Percentiles rank a stretch among this genome's conserved stretches.
These are phyloP conservation scores for Trichosurus vulpecula DNA, from an alignment of 2,797 vertebrate genomes.

Conservation along the genomic window DNA sequence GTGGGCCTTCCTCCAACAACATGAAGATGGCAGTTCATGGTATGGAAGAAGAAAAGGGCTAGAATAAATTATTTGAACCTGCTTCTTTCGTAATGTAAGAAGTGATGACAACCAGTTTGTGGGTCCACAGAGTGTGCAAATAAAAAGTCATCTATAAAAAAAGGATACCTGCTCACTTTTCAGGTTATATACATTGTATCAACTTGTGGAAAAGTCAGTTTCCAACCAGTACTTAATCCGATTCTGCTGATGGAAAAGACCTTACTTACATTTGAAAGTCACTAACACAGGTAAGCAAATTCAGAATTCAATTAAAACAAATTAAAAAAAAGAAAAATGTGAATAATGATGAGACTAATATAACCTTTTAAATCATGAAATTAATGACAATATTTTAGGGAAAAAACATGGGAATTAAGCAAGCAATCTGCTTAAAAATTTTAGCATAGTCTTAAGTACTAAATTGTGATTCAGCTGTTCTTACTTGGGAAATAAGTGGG, in stretches of 20 bases:
- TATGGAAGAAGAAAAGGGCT: no score
- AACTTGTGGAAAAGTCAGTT: not conserved
- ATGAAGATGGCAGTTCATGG: no score
- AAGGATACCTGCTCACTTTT: constrained; percentile 12
- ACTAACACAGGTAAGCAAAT: not conserved
- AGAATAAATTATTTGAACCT: no score
- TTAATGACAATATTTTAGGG: not conserved
- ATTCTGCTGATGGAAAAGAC: not conserved
- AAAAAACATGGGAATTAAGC: not conserved
- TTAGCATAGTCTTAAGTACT: not conserved
- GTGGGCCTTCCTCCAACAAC: constrained; percentile 82
- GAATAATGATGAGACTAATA: not conserved
- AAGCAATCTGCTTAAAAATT: not conserved
- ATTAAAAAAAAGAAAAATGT: not conserved
- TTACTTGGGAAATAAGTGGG: not conserved
- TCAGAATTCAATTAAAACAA: not conserved
- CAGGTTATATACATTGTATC: constrained; percentile 13
- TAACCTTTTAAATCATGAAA: not conserved
- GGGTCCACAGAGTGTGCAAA: constrained; percentile 60
- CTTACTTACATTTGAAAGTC: constrained; percentile 13
- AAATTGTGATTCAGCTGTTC: not conserved
- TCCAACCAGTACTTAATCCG: no score
- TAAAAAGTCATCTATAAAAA: constrained; percentile 26
- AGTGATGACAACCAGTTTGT: constrained; percentile 18
- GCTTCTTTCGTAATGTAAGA: not conserved